Evolutionary conservation across 53 echinoderm and acorn worm genomes (phyloP).

Genomic region (Hippasteria phrygiana): DNA sequence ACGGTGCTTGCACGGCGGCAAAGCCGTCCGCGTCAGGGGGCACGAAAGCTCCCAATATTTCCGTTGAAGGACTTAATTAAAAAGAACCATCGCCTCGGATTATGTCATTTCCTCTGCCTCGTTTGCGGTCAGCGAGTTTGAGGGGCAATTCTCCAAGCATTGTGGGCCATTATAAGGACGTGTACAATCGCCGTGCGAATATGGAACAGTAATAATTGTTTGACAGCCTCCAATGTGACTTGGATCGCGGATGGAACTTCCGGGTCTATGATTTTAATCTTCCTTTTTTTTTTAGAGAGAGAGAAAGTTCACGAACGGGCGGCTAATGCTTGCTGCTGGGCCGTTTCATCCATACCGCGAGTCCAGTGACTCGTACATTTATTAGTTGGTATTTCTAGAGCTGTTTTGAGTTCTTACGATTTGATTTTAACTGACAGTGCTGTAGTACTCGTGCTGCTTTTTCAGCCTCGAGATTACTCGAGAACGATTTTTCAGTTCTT

Average conservation of each 20-base stretch:
- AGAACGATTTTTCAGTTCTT: no score
- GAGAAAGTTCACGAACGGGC: constrained; percentile 8
- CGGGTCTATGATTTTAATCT: constrained; percentile 51
- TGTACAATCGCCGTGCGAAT: constrained; percentile 19
- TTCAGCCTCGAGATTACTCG: no score
- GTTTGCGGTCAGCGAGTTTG: constrained; percentile 51
- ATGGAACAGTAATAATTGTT: constrained; percentile 50
- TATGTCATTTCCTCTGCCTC: constrained; percentile 53
- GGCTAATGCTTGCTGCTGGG: constrained; percentile 5
- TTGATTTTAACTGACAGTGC: no score
- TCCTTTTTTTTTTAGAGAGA: background rate
- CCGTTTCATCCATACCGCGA: background rate
- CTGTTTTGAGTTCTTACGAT: background rate
- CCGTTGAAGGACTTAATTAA: constrained; percentile 49
- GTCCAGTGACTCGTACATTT: background rate
- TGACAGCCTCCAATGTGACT: constrained; percentile 2
- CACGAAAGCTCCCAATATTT: constrained; percentile 24
- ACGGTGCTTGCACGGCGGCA: background rate
- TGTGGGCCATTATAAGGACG: constrained; percentile 5
- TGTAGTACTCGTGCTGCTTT: no score
- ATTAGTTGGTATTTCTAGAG: background rate
- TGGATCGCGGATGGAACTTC: constrained; percentile 26
- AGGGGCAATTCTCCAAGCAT: background rate
- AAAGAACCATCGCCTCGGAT: constrained; percentile 44
- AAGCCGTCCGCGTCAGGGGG: background rate